Base-by-base conservation (phyloP, 2,113 vertebrate species). In the Formicarius rufipectus region DNA sequence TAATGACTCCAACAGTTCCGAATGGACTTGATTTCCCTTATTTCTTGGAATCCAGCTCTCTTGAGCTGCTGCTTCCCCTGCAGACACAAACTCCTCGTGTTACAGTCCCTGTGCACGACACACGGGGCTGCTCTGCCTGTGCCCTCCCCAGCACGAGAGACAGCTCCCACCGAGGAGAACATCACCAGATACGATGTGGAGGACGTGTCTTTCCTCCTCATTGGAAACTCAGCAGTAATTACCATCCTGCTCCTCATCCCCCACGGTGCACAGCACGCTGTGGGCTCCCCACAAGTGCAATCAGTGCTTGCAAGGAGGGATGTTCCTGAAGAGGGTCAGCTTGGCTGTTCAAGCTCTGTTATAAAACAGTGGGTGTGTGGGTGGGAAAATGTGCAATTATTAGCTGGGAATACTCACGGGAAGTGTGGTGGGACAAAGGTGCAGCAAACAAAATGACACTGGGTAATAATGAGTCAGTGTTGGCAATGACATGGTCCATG, bases 261-360 rank as follows among this genome's bases (percentile, higher is more conserved):
- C 6, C 14, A 1, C 56, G 18, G 52, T 1, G 49, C 63, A 18
- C 53, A 75, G 39, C 66, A 17, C 1, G 0, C 12, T 33, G 44
- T 9, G 64, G 49, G 59, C 5, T 80, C 45, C 59, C 45, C 64
- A 45, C 50, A 21, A 35, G 35, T 2, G 23, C 20, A 77, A 92
- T 58, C 49, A 9, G 0, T 8, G 56, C 12, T 5, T 4, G 13
- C 67, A 75, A 64, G 55, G 62, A 45, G 44, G 53, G 67, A 4
- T 62, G 42, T 74, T 90, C 28, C 84, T 58, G 2, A 50, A 68
- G 49, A 63, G 66, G 71, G 64, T 28, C 68, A 31, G 79, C 59
- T 12, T 81, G 73, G 63, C 59, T 67, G 37, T 27, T 76, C 37
- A 25, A 27, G 55, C 44, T 87, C 77, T 60, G 33, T 7, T 59